Evolutionary conservation across 2,113 vertebrate species (phyloP), one percentile per base, ranked within the genome.

Genomic region (Actenoides lindsayi): DNA sequence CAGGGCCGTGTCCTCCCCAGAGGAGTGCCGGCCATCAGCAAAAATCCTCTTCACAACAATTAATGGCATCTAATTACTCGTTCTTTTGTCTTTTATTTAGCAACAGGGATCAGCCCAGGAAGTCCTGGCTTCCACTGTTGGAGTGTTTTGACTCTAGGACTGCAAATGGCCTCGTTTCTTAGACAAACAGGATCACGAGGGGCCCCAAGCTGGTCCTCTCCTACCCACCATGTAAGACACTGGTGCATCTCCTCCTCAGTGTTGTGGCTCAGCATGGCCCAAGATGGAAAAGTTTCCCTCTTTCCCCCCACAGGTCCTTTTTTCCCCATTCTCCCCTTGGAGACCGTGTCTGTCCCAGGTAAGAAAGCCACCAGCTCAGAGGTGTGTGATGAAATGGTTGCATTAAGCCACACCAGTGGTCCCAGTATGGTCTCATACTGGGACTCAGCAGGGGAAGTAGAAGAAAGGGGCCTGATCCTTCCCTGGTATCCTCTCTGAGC

Each of bases 21-120:
- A 67, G 39, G 24, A 93, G 95, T 4, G 64, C 63, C 93, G 96
- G 91, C 93, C 17, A 56, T 76, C 82, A 83, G 94, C 67, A 51
- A 63, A 88, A 89, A 50, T 87, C 88, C 88, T 35, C 65, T 71
- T 92, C 73, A 79, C 94, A 96, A 97, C 97, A 98, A 97, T 97
- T 91, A 96, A 75, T 51, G 80, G 91, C 96, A 95, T 93, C 90
- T 96, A 97, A 97, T 97, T 94, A 91, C 93, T 92, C 89, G 97
- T 98, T 97, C 97, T 96, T 98, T 97, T 98, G 96, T 97, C 97
- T 98, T 98, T 96, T 97, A 96, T 97, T 98, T 98, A 98, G 97
- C 92, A 97, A 96, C 81, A 16, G 86, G 92, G 96, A 77, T 97
- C 98, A 97, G 97, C 97, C 98, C 98, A 98, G 98, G 98, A 98